These are phyloP conservation scores for Onychostoma macrolepis DNA, from an alignment of 2,113 vertebrate species.

Conservation along the genomic window DNA sequence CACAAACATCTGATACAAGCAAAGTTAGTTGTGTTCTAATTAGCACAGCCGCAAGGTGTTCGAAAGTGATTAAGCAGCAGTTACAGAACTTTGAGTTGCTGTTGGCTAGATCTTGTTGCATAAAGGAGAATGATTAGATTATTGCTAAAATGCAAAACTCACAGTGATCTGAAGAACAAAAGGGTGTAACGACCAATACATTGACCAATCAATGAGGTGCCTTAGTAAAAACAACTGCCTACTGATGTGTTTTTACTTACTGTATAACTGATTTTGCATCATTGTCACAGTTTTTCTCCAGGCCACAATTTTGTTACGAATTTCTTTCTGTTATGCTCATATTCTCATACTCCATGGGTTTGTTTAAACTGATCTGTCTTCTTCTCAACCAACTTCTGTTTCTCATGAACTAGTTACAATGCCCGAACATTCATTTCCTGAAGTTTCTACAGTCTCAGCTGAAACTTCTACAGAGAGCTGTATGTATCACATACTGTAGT, in stretches of 20 bases:
- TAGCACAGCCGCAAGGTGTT: constrained; percentile 30
- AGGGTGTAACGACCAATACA: neutral
- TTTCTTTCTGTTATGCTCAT: neutral
- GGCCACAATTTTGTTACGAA: neutral
- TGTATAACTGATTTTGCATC: neutral
- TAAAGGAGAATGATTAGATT: neutral
- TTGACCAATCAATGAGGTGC: neutral
- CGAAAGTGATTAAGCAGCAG: constrained; percentile 28
- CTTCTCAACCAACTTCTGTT: constrained; percentile 1
- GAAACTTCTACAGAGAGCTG: constrained; percentile 66
- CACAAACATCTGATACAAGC: constrained; percentile 2
- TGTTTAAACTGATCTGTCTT: neutral
- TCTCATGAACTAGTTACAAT: constrained; percentile 8
- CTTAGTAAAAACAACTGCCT: neutral
- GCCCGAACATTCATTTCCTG: constrained; percentile 48
- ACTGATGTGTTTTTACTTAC: neutral
- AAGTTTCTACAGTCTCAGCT: constrained; percentile 70
- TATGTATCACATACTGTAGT: constrained; percentile 62
- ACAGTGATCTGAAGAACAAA: neutral
- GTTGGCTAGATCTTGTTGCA: constrained; percentile 19
- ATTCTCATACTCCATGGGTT: neutral
- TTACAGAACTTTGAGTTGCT: neutral
- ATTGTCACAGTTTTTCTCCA: neutral
- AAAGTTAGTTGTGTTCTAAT: constrained; percentile 12
- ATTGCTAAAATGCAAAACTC: neutral